A percentile compares a stretch with the other conserved stretches of the same genome.
Conservation (phyloP, 2,113 vertebrate genomes). For the Neodon shergylaensis region DNA sequence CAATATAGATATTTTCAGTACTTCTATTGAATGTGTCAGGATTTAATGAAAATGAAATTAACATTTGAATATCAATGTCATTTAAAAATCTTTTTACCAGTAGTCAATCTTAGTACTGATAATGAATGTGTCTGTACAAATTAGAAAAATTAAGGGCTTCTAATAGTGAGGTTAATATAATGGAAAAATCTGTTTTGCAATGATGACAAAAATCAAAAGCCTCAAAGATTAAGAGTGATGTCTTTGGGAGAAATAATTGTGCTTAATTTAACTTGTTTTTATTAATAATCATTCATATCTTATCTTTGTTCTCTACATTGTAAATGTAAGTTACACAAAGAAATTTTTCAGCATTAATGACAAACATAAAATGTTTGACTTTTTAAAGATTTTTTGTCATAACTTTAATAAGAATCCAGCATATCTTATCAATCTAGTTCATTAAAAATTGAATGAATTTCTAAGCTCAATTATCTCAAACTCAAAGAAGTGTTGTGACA, state of each 20-base stretch:
- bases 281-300: conserved; percentile 40
- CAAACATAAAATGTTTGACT: conserved; percentile 38
- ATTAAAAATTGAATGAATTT: neutral
- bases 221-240: conserved; percentile 24
- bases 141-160: neutral
- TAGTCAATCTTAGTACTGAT: neutral
- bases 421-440: neutral
- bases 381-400: neutral
- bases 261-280: conserved; percentile 50
- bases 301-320: neutral
- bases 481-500: conserved; percentile 42
- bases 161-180: conserved; percentile 27
- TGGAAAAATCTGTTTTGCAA: conserved; percentile 37
- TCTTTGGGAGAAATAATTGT: conserved; percentile 19
- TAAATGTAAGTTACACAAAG: neutral
- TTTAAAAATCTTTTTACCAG: neutral
- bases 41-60: conserved; percentile 39
- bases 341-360: neutral
- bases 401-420: neutral
- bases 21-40: neutral
- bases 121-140: conserved; percentile 15
- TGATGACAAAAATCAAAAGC: neutral
- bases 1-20: neutral
- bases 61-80: neutral
- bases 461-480: conserved; percentile 24